Evolutionary conservation across 2,113 vertebrate genomes (phyloP), one percentile per base, ranked within the genome.

Genomic region (Melanotaenia duboulayi): DNA sequence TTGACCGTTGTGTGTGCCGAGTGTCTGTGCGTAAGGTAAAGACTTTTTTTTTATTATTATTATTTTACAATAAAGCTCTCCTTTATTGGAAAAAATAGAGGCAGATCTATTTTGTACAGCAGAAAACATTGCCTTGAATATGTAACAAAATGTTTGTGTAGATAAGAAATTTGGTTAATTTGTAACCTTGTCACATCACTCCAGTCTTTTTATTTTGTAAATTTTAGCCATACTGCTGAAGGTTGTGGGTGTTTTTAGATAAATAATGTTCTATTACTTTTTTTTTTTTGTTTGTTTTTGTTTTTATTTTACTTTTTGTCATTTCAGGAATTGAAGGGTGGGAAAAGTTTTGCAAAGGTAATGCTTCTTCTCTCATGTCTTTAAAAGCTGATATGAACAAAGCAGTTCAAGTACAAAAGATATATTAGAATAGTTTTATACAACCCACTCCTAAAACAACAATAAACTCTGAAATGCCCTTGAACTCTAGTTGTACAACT

Each of bases 331-430:
- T 81, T 97, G 77, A 99, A 99, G 92, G 97, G 97, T 74, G 97
- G 97, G 77, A 99, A 97, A 87, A 82, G 95, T 0, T 99, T 95
- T 67, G 95, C 96, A 91, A 99, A 99, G 97, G 97, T 99, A 95
- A 94, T 61, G 11, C 22, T 49, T 50, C 32, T 65, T 77, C 85
- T 32, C 13, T 67, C 10, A 63, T 35, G 24, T 35, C 11, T 67
- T 9, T 40, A 79, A 71, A 63, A 28, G 28, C 6, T 28, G 94
- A 93, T 82, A 46, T 51, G n/a, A 65, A 71, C 50, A 52, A 11
- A 59, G 62, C 17, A 49, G 50, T 20, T 55, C 22, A 10, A 46
- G 20, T 50, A 28, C 14, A 54, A 32, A 12, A 42, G 12, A 37
- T 22, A 19, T 4, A 48, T 68, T 64, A 48, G 24, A 75, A 60